Conservation (phyloP, 2,888 invertebrate species). For the Amorpha juglandis region DNA sequence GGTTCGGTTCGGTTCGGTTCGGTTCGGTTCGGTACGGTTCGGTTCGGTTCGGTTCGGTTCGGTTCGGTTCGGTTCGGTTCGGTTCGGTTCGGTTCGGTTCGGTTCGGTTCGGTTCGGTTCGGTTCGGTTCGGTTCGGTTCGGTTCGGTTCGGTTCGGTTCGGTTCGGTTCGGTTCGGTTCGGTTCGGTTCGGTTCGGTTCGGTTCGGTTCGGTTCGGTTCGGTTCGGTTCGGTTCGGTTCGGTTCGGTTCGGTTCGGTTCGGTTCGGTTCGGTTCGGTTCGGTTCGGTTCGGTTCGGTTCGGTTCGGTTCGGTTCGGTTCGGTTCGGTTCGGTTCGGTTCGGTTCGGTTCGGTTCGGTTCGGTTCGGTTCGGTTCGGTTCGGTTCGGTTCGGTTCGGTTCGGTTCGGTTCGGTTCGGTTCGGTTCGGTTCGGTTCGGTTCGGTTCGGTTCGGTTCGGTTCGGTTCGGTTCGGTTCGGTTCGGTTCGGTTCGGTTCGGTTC, state of each 20-base stretch:
- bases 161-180: slow-evolving; percentile 41
- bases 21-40: too few species aligned
- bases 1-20: too few species aligned
- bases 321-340: slow-evolving; percentile 44
- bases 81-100: slow-evolving; percentile 41
- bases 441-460: too few species aligned
- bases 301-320: slow-evolving; percentile 41
- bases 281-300: too few species aligned
- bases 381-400: too few species aligned
- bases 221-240: slow-evolving; percentile 47
- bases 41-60: too few species aligned
- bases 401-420: too few species aligned
- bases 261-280: too few species aligned
- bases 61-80: too few species aligned
- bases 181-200: slow-evolving; percentile 47
- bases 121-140: slow-evolving; percentile 41
- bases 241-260: slow-evolving; percentile 45
- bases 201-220: slow-evolving; percentile 46
- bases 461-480: slow-evolving; percentile 42
- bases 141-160: slow-evolving; percentile 42
- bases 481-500: slow-evolving; percentile 34
- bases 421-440: too few species aligned
- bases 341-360: slow-evolving; percentile 39
- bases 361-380: slow-evolving; percentile 42
- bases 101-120: slow-evolving; percentile 42